These are phyloP conservation scores for Eumacrocentrus americanus DNA, from an alignment of 2,888 invertebrate genomes.

Conservation along the genomic window DNA sequence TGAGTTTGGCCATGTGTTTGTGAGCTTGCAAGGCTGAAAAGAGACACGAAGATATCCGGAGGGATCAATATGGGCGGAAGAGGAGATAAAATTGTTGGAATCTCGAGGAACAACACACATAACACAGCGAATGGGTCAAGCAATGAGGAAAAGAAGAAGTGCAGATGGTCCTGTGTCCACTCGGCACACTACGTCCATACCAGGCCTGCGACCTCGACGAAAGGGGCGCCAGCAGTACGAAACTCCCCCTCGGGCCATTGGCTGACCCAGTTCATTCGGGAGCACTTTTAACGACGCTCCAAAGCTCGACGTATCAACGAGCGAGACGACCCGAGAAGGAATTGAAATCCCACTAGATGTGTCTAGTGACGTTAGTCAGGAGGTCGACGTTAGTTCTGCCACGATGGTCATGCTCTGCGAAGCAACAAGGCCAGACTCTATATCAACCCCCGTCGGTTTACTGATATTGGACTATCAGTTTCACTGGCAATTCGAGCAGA, in stretches of 20 bases:
- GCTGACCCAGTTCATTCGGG: conserved; percentile 52
- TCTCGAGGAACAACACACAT: not conserved
- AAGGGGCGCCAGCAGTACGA: not conserved
- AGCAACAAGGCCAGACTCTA: conserved; percentile 23
- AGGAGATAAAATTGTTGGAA: too few relatives aligned
- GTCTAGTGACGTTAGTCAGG: not conserved
- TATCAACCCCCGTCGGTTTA: not conserved
- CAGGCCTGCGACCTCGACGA: conserved; percentile 8
- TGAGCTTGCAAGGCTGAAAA: too few relatives aligned
- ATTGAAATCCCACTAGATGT: conserved; percentile 15
- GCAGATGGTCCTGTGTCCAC: conserved; percentile 5
- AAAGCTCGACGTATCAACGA: conserved; percentile 10
- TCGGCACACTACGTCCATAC: not conserved
- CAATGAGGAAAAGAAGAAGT: not conserved
- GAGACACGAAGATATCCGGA: too few relatives aligned
- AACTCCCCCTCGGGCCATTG: conserved; percentile 49
- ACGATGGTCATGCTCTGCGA: conserved; percentile 17
- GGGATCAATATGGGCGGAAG: too few relatives aligned
- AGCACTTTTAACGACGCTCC: conserved; percentile 35
- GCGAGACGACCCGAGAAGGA: conserved; percentile 17
- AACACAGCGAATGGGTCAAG: not conserved
- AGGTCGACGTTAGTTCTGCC: not conserved
- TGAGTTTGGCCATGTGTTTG: too few relatives aligned
- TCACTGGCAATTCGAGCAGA: conserved; percentile 9
- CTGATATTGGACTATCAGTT: conserved; percentile 25